Evolutionary conservation across 1,140 invertebrate species (phyloP).

Genomic region (Glossosoma conforme): DNA sequence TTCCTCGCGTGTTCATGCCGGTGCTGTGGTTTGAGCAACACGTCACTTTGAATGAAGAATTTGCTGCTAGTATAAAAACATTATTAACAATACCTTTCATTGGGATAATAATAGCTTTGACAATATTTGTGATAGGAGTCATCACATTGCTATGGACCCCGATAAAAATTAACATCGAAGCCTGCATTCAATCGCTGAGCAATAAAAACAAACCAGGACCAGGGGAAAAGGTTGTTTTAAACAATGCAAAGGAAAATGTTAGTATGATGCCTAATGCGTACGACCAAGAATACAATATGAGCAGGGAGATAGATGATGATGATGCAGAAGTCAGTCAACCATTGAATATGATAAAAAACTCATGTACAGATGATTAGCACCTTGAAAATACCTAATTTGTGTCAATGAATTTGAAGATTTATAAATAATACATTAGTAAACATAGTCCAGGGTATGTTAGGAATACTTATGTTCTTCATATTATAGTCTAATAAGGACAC

Average conservation of each 20-base stretch:
- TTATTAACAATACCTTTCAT: conserved; percentile 21
- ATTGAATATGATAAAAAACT: too few species aligned
- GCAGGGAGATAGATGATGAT: conserved; percentile 10
- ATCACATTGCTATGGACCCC: conserved; percentile 25
- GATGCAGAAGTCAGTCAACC: neutral
- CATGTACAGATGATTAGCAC: too few species aligned
- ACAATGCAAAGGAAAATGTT: conserved; percentile 22
- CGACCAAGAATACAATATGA: conserved; percentile 9
- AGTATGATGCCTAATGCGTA: conserved; percentile 15
- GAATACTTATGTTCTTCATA: too few species aligned
- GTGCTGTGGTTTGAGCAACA: conserved; percentile 73
- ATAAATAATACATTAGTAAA: too few species aligned
- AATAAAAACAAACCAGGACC: conserved; percentile 15
- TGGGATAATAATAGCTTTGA: conserved; percentile 19
- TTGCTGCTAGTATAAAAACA: conserved; percentile 15
- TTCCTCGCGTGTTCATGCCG: conserved; percentile 67
- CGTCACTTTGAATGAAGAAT: conserved; percentile 51
- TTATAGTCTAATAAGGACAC: too few species aligned
- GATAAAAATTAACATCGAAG: conserved; percentile 21
- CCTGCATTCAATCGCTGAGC: conserved; percentile 5
- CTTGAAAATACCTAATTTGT: too few species aligned
- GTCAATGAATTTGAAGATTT: too few species aligned
- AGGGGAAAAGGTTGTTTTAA: conserved; percentile 13
- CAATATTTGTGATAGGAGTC: conserved; percentile 26
- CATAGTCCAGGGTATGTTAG: too few species aligned